A percentile compares a stretch with the other conserved stretches of the same genome.
Evolutionary conservation across 2,888 invertebrate species (phyloP).

Genomic region (Eurois occulta): DNA sequence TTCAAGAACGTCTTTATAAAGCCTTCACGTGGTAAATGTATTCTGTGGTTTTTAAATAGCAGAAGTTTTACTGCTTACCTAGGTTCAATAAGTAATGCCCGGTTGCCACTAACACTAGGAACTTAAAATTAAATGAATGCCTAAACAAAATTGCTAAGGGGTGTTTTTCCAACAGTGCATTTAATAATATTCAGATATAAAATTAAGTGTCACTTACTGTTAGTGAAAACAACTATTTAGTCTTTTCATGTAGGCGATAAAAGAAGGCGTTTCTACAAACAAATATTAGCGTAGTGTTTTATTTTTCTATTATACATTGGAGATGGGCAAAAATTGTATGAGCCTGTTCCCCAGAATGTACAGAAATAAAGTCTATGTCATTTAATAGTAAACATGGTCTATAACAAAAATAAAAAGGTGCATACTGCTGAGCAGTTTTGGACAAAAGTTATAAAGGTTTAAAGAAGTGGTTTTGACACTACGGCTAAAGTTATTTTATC

Average conservation of each 20-base stretch:
- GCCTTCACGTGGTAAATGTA: background rate
- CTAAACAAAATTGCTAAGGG: background rate
- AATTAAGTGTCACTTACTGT: background rate
- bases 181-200: background rate
- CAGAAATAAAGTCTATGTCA: too few species aligned
- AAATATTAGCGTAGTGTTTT: too few species aligned
- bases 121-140: background rate
- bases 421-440: too few species aligned
- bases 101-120: background rate
- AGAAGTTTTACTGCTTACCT: background rate
- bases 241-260: background rate
- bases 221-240: background rate
- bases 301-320: too few species aligned
- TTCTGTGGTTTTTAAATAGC: constrained; percentile 5
- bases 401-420: too few species aligned
- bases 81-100: background rate
- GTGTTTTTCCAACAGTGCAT: background rate
- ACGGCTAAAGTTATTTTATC: too few species aligned
- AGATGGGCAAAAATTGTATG: too few species aligned
- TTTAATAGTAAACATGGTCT: too few species aligned
- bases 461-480: too few species aligned
- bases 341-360: too few species aligned
- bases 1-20: constrained; percentile 39
- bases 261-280: background rate
- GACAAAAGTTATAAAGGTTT: too few species aligned